A percentile compares a stretch with the other conserved stretches of the same genome.
Conservation (phyloP, 2,113 vertebrate species). For the Halcyon senegalensis region DNA sequence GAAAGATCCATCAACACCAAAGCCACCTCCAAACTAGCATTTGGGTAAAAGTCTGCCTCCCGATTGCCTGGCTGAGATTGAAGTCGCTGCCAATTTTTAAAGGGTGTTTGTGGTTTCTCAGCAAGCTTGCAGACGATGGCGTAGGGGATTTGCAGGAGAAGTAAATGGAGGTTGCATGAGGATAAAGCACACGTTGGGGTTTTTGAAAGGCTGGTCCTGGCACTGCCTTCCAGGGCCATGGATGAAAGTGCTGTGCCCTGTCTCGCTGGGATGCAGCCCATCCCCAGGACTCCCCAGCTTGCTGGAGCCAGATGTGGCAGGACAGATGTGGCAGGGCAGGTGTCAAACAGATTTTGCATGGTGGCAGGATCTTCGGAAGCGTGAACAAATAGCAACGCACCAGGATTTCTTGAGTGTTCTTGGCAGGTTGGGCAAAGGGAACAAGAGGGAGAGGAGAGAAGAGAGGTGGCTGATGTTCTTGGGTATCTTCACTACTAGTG, state of each 20-base stretch:
- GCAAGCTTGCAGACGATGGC: background rate
- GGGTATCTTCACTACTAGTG: background rate
- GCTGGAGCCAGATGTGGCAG: background rate
- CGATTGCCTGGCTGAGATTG: background rate
- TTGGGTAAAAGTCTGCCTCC: background rate
- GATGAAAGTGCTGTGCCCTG: background rate
- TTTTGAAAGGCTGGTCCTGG: background rate
- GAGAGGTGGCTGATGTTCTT: background rate
- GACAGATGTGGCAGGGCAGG: background rate
- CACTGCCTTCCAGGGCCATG: background rate
- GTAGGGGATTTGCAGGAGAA: background rate
- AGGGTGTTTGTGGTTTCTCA: constrained; percentile 42
- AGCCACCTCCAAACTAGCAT: constrained; percentile 2
- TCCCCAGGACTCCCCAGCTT: background rate
- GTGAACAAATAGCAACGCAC: background rate
- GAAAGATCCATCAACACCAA: constrained; percentile 59
- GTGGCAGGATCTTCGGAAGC: accelerated
- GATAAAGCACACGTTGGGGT: background rate
- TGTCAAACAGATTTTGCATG: background rate
- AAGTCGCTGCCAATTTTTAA: background rate
- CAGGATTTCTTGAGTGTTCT: background rate
- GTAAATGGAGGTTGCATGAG: background rate
- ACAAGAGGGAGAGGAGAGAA: background rate
- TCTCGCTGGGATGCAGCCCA: background rate
- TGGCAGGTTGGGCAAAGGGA: background rate